Percentiles rank a stretch among this genome's conserved stretches.
These are phyloP conservation scores for Diachasmimorpha longicaudata DNA, from an alignment of 1,140 invertebrate species.

Conservation along the genomic window DNA sequence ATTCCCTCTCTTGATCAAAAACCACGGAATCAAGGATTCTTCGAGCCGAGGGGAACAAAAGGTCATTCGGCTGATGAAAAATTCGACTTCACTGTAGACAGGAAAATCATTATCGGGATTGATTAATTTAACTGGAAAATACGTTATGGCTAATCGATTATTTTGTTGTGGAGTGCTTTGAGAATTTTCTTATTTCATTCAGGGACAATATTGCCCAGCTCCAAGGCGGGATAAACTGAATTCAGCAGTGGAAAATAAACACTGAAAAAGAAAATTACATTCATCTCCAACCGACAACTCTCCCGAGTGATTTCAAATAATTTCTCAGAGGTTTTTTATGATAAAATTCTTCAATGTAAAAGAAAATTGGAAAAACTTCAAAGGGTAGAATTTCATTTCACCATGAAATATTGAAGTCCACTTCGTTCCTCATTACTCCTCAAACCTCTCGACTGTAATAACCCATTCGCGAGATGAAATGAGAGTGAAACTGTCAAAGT, in stretches of 20 bases:
- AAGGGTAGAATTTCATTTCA: background rate
- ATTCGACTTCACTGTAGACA: background rate
- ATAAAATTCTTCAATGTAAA: background rate
- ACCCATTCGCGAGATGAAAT: background rate
- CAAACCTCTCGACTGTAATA: background rate
- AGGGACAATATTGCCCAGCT: background rate
- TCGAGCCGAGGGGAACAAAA: background rate
- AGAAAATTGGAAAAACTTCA: background rate
- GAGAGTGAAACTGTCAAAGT: background rate
- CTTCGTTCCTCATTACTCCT: background rate
- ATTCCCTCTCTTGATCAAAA: constrained; percentile 2
- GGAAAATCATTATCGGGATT: too few relatives aligned
- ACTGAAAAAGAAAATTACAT: background rate
- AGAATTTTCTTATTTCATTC: background rate
- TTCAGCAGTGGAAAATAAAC: background rate
- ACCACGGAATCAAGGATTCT: background rate
- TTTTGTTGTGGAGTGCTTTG: background rate
- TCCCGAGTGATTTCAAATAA: background rate
- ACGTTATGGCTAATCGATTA: background rate
- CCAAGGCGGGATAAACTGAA: background rate
- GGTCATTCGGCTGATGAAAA: background rate
- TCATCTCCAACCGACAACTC: background rate
- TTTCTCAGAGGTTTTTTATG: background rate
- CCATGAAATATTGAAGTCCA: background rate
- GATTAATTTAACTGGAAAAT: background rate